A percentile compares a stretch with the other conserved stretches of the same genome.
These are phyloP conservation scores for Sebastes oblongus DNA, from an alignment of 2,797 vertebrate species.

Conservation along the genomic window DNA sequence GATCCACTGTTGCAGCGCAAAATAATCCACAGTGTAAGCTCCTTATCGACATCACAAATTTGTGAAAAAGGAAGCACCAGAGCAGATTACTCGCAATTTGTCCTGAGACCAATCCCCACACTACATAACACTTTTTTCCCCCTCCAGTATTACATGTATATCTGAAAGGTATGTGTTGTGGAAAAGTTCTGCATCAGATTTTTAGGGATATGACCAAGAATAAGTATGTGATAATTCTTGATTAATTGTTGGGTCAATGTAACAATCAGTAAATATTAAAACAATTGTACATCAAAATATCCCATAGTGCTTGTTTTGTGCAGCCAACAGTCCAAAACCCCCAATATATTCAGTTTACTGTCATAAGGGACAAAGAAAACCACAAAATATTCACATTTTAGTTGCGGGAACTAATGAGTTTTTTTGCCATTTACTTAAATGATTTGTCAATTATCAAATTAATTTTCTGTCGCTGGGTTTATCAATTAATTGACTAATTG, in stretches of 20 bases:
- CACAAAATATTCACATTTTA: not conserved
- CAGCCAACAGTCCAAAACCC: not conserved
- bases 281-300: not conserved
- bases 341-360: not conserved
- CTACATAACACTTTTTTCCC: not conserved
- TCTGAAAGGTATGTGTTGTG: not conserved
- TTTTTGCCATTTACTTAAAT: not conserved
- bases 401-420: not conserved
- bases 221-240: not conserved
- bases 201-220: not conserved
- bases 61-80: conserved; percentile 55
- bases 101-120: conserved; percentile 18
- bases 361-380: not conserved
- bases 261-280: not conserved
- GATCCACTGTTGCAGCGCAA: conserved; percentile 65
- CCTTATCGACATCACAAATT: conserved; percentile 76
- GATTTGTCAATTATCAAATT: not conserved
- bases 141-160: not conserved
- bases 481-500: not conserved
- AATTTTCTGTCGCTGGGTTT: too few species aligned
- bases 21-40: conserved; percentile 82
- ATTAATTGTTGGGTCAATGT: not conserved
- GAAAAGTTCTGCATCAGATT: not conserved
- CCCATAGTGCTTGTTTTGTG: not conserved
- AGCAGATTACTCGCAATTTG: conserved; percentile 67